Evolutionary conservation across 2,888 invertebrate genomes (phyloP), one percentile per base, ranked within the genome.

Genomic region (Tipula helvola): DNA sequence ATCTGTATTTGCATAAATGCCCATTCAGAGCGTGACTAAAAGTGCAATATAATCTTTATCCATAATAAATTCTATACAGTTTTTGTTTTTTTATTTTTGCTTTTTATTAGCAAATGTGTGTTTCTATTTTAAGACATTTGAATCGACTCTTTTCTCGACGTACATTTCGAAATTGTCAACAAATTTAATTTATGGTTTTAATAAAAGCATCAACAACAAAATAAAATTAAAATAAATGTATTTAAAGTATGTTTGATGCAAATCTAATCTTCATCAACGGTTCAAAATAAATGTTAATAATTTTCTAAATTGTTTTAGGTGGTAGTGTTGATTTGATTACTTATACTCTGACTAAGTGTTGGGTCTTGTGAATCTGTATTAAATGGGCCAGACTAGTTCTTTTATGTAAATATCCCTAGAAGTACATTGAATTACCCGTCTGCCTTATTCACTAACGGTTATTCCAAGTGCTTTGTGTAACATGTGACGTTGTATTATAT

Each of bases 21-120:
- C 84, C 84, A 84, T 84, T 84, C 84, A 84, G 84, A 84, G 84
- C 84, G 84, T 84, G 84, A 84, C 84, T 41, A 84, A 84, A 84
- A 84, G 71, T 71, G 71, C 71, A 71, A 71, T 28, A 71, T 71
- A 71, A 71, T 71, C 71, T 71, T 71, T 28, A 71, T 71, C 71
- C 71, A 71, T 71, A 71, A 71, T 71, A 71, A 71, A 71, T 71
- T 71, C 28, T 10, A 28, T 71, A 71, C 71, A 71, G 2, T 71
- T 71, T 52, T n/a, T 0, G 10, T 52, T 52, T 39, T n/a, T 39
- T 16, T 57, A 28, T 71, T 28, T 18, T 57, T 52, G 52, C 52
- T 28, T 71, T 28, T 71, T 71, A 71, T 71, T 71, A 71, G 71
- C 71, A 71, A 71, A 71, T 71, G 28, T 28, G 28, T 71, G 71